phyloP scores from a whole-genome alignment of 2,888 invertebrate genomes.

The Papilio gigon region DNA sequence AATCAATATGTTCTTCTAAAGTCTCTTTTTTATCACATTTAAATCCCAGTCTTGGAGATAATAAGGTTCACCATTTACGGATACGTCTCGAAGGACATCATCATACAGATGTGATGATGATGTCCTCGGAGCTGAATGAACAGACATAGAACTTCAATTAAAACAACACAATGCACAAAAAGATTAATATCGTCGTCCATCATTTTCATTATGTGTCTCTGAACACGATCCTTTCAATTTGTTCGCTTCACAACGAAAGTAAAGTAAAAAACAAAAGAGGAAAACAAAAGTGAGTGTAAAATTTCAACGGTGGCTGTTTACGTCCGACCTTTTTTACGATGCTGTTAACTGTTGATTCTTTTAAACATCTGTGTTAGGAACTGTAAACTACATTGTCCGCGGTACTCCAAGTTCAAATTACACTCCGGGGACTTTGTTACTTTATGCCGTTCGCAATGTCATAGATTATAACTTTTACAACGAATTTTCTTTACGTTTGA shows the following conservation, averaged over 20 bases:
- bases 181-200: constrained; percentile 8
- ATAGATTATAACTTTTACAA: constrained; percentile 39
- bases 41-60: too few relatives aligned
- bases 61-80: too few relatives aligned
- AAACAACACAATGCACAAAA: background rate
- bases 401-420: constrained; percentile 63
- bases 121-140: too few relatives aligned
- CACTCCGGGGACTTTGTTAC: constrained; percentile 48
- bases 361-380: constrained; percentile 78
- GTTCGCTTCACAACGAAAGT: constrained; percentile 42
- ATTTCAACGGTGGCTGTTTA: constrained; percentile 77
- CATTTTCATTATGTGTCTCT: constrained; percentile 12
- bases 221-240: constrained; percentile 20
- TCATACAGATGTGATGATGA: too few relatives aligned
- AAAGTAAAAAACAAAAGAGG: constrained; percentile 53
- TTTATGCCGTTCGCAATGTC: constrained; percentile 47
- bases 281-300: constrained; percentile 73
- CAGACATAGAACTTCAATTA: background rate
- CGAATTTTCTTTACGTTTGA: background rate
- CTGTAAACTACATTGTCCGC: constrained; percentile 78
- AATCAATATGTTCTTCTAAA: too few relatives aligned
- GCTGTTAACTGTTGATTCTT: constrained; percentile 81
- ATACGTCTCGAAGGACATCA: too few relatives aligned
- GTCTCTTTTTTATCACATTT: too few relatives aligned
- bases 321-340: constrained; percentile 77